A percentile compares a stretch with the other conserved stretches of the same genome.
Evolutionary conservation across 2,113 vertebrate genomes (phyloP).

Genomic region (Nothobranchius kuhntae): DNA sequence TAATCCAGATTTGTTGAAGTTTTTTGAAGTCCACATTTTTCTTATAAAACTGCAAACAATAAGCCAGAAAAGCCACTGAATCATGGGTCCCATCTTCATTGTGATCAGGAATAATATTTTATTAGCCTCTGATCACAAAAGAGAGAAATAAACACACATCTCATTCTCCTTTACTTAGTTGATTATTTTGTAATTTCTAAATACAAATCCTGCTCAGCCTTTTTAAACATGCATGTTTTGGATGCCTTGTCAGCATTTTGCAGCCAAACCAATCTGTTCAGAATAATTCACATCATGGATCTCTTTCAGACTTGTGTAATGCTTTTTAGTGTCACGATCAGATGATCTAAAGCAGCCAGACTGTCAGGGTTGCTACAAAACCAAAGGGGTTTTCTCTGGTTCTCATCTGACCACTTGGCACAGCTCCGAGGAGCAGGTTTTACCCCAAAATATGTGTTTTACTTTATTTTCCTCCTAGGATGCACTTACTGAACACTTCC

Average conservation of each 20-base stretch:
- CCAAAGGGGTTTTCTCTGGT: slow-evolving; percentile 27
- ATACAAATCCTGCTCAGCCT: slow-evolving; percentile 9
- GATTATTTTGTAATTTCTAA: slow-evolving; percentile 3
- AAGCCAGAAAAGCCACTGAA: too few species aligned
- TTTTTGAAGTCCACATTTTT: too few species aligned
- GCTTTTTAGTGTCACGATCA: neutral
- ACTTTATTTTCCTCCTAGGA: slow-evolving; percentile 11
- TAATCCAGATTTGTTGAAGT: too few species aligned
- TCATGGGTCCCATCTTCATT: too few species aligned
- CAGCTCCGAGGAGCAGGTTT: slow-evolving; percentile 20
- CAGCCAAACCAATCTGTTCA: slow-evolving; percentile 54
- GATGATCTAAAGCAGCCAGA: slow-evolving; percentile 1
- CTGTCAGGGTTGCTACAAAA: slow-evolving; percentile 32
- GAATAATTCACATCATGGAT: slow-evolving; percentile 53
- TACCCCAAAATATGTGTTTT: slow-evolving; percentile 36
- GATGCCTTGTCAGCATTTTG: neutral
- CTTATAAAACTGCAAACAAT: too few species aligned
- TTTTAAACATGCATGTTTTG: too few species aligned
- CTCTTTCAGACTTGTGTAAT: slow-evolving; percentile 24
- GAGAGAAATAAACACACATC: neutral
- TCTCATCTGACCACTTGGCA: slow-evolving; percentile 33
- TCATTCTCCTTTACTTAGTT: neutral
- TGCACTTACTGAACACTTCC: slow-evolving; percentile 17
- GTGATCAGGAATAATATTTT: neutral
- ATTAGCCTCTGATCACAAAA: neutral